Evolutionary conservation across 2,888 invertebrate species (phyloP), one percentile per base, ranked within the genome.

Genomic region (Conistra vaccinii): DNA sequence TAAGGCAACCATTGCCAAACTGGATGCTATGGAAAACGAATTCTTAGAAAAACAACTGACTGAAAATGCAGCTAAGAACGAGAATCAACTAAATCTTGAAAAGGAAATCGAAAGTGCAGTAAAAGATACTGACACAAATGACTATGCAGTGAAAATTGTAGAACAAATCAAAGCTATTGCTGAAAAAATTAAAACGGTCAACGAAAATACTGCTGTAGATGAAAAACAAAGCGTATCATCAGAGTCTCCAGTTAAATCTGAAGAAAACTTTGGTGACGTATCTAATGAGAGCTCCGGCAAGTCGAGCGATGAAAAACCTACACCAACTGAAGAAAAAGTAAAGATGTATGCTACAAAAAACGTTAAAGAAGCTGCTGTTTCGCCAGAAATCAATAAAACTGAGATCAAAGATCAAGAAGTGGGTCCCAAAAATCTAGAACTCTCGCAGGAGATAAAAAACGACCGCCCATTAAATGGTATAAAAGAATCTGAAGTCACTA

Each of bases 11-110:
- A 93, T 91, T 65, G 88, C 91, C 55, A 93, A 94, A 83, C 82
- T 96, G 73, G 93, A 96, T 76, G 93, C 90, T 17, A 95, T 96
- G 93, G 97, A 96, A 89, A 94, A 92, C 75, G 93, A 94, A 67
- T 95, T 94, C 80, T 90, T 96, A 73, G 86, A 87, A 1, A 94
- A 93, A 76, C 92, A 96, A 66, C 69, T 94, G 4, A 81, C 89
- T 60, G 92, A 92, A 70, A 95, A 91, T 85, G 88, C 89, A 79
- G 91, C 87, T 45, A 94, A 93, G 71, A 95, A 95, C 87, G 94
- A 95, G 23, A 96, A 96, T 83, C 84, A 92, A 69, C 75, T 95
- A 2, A 96, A 96, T 84, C 78, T 90, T 78, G 94, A 95, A 60
- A 89, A 88, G 60, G 94, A 93, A 76, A 71, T 78, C 23, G 90